Evolutionary conservation across 92 coral and sea anemone genomes (phyloP), one percentile per base, ranked within the genome.

Genomic region (Blastomussa wellsi): DNA sequence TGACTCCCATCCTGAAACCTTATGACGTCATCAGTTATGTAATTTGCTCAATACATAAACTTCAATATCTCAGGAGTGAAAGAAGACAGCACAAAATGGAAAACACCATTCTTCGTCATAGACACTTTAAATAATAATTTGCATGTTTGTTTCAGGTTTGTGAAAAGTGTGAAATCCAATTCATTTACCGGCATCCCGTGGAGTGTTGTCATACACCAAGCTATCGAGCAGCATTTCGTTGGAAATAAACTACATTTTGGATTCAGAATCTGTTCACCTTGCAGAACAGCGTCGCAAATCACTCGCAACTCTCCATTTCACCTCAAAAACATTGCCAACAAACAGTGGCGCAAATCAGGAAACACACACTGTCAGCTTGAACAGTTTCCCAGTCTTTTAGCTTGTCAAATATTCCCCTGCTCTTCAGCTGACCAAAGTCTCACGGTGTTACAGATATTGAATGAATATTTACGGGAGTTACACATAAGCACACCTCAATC

Each of bases 171-270:
- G 52, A n/a, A 77, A 6, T 49, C 59, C 32, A 48, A 49, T 39
- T 22, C 76, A 66, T 47, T 36, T 9, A 32, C 79, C 15, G 26
- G 51, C 68, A 42, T 77, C 32, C 64, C 82, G 7, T 65, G 81
- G 75, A 76, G 35, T 64, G 77, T 75, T 81, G 81, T 94, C 22
- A 86, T 92, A 7, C 84, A 92, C 47, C 94, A 92, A 74, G 90
- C 96, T 29, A 90, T 96, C 85, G 96, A 94, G 57, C 95, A 92
- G 78, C 91, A 96, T 53, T 96, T 96, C 82, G 82, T 91, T 77
- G 98, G 98, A 7, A 47, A 91, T 29, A 75, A 86, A 79, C 84
- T 94, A 31, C 87, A 87, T 49, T 92, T 96, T 66, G 93, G 95
- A 41, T 96, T 96, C 76, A 88, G 83, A 47, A 81, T 88, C 15